phyloP scores from a whole-genome alignment of 2,113 vertebrate genomes.

The Physeter macrocephalus region DNA sequence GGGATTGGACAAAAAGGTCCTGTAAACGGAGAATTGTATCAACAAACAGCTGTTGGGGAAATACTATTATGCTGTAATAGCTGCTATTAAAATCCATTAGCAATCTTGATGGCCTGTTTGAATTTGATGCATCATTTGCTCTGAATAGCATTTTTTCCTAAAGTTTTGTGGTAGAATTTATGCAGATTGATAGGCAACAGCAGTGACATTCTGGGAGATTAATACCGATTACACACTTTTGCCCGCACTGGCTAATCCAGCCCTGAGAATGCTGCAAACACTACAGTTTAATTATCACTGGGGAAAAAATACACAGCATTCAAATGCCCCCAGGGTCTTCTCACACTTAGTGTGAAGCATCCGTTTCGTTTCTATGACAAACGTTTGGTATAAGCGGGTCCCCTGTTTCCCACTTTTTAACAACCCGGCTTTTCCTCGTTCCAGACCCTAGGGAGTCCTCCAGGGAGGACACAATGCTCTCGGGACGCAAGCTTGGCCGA shows the following conservation, averaged over 20 bases:
- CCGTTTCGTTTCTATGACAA: conserved; percentile 33
- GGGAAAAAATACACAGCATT: not conserved
- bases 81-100: conserved; percentile 91
- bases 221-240: conserved; percentile 69
- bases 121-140: conserved; percentile 89
- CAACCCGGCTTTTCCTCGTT: conserved; percentile 27
- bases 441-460: not conserved
- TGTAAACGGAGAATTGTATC: conserved; percentile 86
- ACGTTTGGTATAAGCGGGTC: conserved; percentile 13
- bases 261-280: conserved; percentile 39
- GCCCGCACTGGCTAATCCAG: conserved; percentile 49
- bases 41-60: conserved; percentile 90
- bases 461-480: conserved; percentile 7
- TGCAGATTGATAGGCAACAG: conserved; percentile 76
- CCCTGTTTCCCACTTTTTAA: conserved; percentile 55
- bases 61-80: conserved; percentile 87
- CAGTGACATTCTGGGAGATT: conserved; percentile 74
- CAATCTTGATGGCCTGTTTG: conserved; percentile 87
- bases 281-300: conserved; percentile 28
- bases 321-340: not conserved
- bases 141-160: conserved; percentile 80
- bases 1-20: conserved; percentile 87
- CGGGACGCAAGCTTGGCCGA: not conserved
- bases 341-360: not conserved
- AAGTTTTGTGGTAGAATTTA: conserved; percentile 80